These are phyloP conservation scores for Brachyptera putata DNA, from an alignment of 2,888 invertebrate species.

Conservation along the genomic window DNA sequence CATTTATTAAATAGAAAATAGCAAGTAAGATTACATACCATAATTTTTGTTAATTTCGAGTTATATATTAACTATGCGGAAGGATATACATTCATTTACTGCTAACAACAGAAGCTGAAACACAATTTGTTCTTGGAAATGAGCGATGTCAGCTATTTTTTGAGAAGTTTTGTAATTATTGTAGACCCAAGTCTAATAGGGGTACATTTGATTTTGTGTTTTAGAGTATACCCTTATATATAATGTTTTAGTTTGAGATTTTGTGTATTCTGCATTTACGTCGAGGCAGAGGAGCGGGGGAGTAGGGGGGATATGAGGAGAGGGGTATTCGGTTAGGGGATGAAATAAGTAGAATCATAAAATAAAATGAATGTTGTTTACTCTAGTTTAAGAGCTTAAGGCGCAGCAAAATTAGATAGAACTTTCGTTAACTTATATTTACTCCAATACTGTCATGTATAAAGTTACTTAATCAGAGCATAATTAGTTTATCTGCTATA, in stretches of 20 bases:
- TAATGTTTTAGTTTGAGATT: constrained; percentile 34
- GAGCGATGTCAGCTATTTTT: no score
- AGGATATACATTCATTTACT: no score
- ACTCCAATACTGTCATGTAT: constrained; percentile 21
- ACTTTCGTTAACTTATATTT: constrained; percentile 22
- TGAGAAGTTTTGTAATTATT: no score
- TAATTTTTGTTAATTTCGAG: no score
- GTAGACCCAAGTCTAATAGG: constrained; percentile 2
- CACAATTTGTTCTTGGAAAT: no score
- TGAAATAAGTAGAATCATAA: constrained; percentile 31
- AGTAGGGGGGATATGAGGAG: neutral
- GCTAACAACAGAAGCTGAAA: no score
- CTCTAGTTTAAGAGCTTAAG: constrained; percentile 25
- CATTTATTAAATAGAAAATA: no score
- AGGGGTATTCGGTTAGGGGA: constrained; percentile 13
- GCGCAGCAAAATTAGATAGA: constrained; percentile 19
- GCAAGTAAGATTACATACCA: no score
- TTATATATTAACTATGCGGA: no score
- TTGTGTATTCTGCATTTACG: constrained; percentile 28
- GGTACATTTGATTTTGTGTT: constrained; percentile 15
- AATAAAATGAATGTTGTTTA: constrained; percentile 31
- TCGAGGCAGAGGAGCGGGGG: constrained; percentile 1
- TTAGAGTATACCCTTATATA: constrained; percentile 15
- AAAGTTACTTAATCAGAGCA: constrained; percentile 20
- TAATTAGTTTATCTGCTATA: constrained; percentile 20